Percentiles rank a stretch among this genome's conserved stretches.
Conservation (phyloP, 2,888 invertebrate genomes). For the Drosophila fungiperda region DNA sequence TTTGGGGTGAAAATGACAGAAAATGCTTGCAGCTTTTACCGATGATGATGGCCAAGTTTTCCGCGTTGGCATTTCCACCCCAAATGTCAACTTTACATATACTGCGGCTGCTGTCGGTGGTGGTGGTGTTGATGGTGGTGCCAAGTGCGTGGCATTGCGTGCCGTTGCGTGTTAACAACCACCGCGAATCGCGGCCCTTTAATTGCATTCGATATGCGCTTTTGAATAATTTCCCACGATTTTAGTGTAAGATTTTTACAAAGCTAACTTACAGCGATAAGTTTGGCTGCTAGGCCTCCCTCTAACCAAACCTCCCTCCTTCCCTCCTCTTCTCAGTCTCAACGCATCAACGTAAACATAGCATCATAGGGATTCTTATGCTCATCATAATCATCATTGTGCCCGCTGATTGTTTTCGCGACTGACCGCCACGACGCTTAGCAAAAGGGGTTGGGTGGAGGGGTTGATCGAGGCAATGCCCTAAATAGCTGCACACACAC, state of each 20-base stretch:
- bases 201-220: conserved; percentile 80
- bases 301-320: conserved; percentile 10
- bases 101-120: conserved; percentile 15
- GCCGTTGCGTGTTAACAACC: conserved; percentile 42
- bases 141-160: conserved; percentile 41
- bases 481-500: conserved; percentile 50
- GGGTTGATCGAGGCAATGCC: conserved; percentile 49
- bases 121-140: conserved; percentile 36
- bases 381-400: conserved; percentile 66
- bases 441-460: conserved; percentile 46
- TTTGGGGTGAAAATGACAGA: conserved; percentile 72
- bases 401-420: conserved; percentile 76
- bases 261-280: conserved; percentile 46
- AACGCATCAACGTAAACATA: conserved; percentile 37
- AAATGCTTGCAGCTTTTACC: conserved; percentile 67
- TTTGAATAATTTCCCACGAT: conserved; percentile 80
- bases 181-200: conserved; percentile 75
- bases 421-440: conserved; percentile 65
- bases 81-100: conserved; percentile 27
- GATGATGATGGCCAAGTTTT: conserved; percentile 39
- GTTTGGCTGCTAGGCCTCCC: conserved; percentile 27
- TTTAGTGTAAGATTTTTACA: conserved; percentile 70
- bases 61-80: conserved; percentile 49
- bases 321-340: conserved; percentile 9
- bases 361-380: conserved; percentile 35